Conservation (phyloP, 2,797 vertebrate species). For the Rousettus madagascariensis region DNA sequence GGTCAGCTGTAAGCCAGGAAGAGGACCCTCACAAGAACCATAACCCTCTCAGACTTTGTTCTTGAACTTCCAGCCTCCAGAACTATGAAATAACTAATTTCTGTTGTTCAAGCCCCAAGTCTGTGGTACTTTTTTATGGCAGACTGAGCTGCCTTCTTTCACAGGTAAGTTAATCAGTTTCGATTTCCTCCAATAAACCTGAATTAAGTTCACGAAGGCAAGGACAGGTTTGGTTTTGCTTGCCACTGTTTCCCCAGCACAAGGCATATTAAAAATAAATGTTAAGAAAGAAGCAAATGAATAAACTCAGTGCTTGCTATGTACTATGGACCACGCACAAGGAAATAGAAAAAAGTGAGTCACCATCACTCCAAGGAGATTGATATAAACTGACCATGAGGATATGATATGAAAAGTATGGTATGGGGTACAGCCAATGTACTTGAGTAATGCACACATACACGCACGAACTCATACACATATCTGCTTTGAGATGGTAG, state of each 20-base stretch:
- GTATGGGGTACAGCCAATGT: too few relatives aligned
- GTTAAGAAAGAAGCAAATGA: not conserved
- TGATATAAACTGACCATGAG: not conserved
- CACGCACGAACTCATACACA: rapidly evolving
- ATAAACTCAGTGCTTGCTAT: not conserved
- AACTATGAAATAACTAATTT: not conserved
- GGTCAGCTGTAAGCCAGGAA: not conserved
- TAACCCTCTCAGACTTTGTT: not conserved
- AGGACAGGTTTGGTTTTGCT: not conserved
- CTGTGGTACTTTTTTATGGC: not conserved
- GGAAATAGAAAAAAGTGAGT: not conserved
- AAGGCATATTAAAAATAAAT: not conserved
- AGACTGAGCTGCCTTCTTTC: not conserved
- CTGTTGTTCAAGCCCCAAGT: not conserved
- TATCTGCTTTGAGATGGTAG: not conserved
- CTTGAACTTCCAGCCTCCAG: not conserved
- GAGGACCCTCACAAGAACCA: not conserved
- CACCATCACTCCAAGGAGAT: not conserved
- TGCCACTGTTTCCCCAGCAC: not conserved
- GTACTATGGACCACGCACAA: not conserved
- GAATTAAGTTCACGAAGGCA: not conserved
- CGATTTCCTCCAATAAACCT: not conserved
- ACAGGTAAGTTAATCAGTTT: not conserved
- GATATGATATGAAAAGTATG: not conserved
- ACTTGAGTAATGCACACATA: too few relatives aligned